Evolutionary conservation across 2,888 invertebrate genomes (phyloP).

Genomic region (Opisthograptis luteolata): DNA sequence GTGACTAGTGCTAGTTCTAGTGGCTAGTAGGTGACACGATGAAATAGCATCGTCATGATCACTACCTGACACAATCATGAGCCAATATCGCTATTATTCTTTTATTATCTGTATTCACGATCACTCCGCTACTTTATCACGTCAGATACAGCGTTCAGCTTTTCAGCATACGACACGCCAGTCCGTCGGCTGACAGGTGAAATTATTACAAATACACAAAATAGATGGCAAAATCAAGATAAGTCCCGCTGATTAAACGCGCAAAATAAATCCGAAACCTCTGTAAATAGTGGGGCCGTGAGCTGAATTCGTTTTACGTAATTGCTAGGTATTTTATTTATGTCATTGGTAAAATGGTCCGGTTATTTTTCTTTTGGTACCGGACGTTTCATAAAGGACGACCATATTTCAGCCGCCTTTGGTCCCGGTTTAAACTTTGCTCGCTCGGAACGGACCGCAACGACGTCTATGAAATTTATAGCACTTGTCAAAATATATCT

Average conservation of each 20-base stretch:
- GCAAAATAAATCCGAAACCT: constrained; percentile 45
- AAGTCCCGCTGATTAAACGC: constrained; percentile 50
- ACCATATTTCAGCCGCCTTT: constrained; percentile 33
- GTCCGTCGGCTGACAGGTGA: constrained; percentile 48
- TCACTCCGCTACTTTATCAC: constrained; percentile 50
- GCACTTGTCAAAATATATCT: constrained; percentile 19
- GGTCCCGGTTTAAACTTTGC: constrained; percentile 27
- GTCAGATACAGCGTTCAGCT: constrained; percentile 44
- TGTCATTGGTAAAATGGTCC: constrained; percentile 34
- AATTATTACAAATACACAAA: constrained; percentile 51
- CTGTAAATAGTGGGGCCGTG: constrained; percentile 35
- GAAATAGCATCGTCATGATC: neutral
- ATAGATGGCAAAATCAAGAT: constrained; percentile 46
- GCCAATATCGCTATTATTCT: constrained; percentile 32
- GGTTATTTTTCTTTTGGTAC: constrained; percentile 35
- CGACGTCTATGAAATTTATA: constrained; percentile 16
- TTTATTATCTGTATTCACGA: constrained; percentile 40
- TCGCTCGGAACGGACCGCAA: constrained; percentile 4
- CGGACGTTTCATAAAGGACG: constrained; percentile 33
- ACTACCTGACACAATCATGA: neutral
- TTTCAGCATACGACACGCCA: constrained; percentile 46
- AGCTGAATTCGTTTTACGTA: constrained; percentile 35
- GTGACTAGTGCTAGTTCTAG: too few species aligned
- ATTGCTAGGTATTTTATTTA: constrained; percentile 40
- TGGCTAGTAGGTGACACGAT: neutral